Conservation (phyloP, 2,113 vertebrate genomes). For the Etia nguti region DNA sequence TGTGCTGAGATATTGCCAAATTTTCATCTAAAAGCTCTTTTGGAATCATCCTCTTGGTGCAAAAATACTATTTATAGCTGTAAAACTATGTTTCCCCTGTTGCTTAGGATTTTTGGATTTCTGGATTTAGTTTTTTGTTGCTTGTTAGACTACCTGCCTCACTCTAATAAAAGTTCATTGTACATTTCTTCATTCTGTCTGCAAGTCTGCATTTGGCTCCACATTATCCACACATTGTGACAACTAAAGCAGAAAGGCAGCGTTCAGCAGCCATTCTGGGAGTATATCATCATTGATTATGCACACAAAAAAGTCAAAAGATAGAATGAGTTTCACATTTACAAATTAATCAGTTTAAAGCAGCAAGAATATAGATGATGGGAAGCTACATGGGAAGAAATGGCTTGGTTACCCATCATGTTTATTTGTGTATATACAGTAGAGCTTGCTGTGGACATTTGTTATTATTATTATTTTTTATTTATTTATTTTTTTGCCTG, state of each 20-base stretch:
- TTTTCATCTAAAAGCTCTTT: background rate
- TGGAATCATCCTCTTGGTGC: background rate
- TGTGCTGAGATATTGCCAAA: background rate
- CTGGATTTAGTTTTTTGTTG: background rate
- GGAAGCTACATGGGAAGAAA: background rate
- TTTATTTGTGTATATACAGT: background rate
- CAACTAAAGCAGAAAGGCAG: background rate
- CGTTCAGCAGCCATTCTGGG: background rate
- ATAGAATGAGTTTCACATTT: background rate
- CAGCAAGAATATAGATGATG: background rate
- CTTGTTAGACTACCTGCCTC: background rate
- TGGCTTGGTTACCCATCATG: background rate
- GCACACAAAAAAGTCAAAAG: background rate
- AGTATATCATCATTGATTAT: background rate
- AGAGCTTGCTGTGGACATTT: background rate
- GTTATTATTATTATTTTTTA: too few relatives aligned
- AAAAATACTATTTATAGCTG: background rate
- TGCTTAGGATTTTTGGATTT: background rate
- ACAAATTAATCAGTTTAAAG: background rate
- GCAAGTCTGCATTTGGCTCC: background rate
- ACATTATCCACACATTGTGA: background rate
- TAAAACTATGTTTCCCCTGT: accelerated
- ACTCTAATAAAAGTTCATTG: background rate
- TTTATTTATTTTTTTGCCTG: too few relatives aligned
- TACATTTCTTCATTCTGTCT: background rate